These are phyloP conservation scores for Agrilus biguttatus DNA, from an alignment of 2,888 invertebrate species.

Conservation along the genomic window DNA sequence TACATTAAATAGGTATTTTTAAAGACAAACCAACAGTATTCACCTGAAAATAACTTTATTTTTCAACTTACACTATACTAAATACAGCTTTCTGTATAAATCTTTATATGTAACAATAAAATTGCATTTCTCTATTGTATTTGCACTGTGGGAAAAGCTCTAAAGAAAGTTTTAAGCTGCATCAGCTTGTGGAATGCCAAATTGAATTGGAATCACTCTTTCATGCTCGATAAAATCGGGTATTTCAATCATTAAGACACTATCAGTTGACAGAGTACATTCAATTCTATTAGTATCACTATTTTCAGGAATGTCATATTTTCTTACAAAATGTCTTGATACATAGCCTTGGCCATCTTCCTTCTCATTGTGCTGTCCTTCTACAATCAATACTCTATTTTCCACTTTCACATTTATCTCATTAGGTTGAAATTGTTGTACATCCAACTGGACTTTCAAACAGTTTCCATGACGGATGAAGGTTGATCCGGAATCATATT, in stretches of 20 bases:
- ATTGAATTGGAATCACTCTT: conserved; percentile 29
- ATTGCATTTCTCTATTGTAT: no score
- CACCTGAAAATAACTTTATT: no score
- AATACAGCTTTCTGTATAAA: no score
- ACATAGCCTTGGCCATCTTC: conserved; percentile 58
- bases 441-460: conserved; percentile 56
- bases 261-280: conserved; percentile 62
- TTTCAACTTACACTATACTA: no score
- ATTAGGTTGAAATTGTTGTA: conserved; percentile 58
- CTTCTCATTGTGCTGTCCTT: conserved; percentile 64
- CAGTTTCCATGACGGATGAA: conserved; percentile 46
- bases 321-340: conserved; percentile 57
- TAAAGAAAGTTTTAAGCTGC: no score
- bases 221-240: conserved; percentile 36
- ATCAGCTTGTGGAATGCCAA: no score
- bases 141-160: no score
- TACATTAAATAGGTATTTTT: no score
- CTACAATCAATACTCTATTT: conserved; percentile 44
- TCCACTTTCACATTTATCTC: conserved; percentile 61
- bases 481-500: conserved; percentile 37
- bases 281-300: conserved; percentile 55
- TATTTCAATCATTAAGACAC: conserved; percentile 51
- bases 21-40: no score
- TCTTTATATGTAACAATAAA: no score
- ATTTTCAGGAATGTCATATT: conserved; percentile 57